Evolutionary conservation across 2,113 vertebrate species (phyloP), one percentile per base, ranked within the genome.

Genomic region (Microtus ochrogaster): DNA sequence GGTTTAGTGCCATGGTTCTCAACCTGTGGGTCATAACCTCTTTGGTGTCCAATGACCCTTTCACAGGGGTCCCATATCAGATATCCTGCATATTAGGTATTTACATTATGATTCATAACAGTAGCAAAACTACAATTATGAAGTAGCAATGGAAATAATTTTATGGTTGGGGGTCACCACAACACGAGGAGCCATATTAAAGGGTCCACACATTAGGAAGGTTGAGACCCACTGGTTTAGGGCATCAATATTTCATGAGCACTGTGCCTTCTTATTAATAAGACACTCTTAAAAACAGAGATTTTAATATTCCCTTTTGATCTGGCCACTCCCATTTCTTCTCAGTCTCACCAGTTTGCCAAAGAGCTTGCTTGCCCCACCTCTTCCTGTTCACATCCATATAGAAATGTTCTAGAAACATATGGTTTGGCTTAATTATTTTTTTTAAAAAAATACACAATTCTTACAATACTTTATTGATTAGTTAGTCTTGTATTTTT

Each of bases 251-350:
- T 84, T 88, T 91, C 33, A 91, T 44, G 22, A 91, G 21, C 21
- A 21, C 28, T 21, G 19, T 26, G 82, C 55, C 72, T 92, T 84
- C 63, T 92, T 73, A 61, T 83, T 83, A 52, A 78, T n/a, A 76
- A 70, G 33, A 82, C 36, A 90, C 5, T 77, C 76, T 94, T 88
- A 84, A 92, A 88, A 30, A 92, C 55, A 83, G 55, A 41, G 55
- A 70, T 89, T 65, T 52, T 78, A 93, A 39, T 85, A 52, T 30
- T 55, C 87, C 36, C 36, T 74, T 94, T 88, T 68, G 36, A 52
- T 28, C 19, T 78, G 2, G 78, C 10, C 14, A 3, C 55, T 28
- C 4, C 26, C 24, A 44, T 90, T 76, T 79, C 21, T 3, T 36
- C 66, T 91, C 68, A 65, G 28, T 86, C 3, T 76, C 65, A 36